phyloP scores from a whole-genome alignment of 1,140 invertebrate species.

The Drosophila kepulauana region DNA sequence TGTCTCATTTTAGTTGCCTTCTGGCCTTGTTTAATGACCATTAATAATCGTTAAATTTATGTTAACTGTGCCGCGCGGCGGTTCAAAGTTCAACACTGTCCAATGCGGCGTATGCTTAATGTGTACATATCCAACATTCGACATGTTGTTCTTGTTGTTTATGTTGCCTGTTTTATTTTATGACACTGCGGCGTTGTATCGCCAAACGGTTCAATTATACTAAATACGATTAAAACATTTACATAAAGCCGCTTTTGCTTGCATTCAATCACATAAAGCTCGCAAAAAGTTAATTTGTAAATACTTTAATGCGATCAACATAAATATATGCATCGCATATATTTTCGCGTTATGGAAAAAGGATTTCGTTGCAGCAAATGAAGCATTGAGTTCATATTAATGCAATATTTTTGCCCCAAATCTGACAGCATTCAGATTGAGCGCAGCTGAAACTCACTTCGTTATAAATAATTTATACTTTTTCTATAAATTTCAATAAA shows the following conservation, averaged over 20 bases:
- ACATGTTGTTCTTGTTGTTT: neutral
- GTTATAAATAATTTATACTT: no score
- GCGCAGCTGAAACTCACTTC: no score
- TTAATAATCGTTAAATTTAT: constrained; percentile 79
- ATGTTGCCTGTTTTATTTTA: constrained; percentile 4
- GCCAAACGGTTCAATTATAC: constrained; percentile 7
- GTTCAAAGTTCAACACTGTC: constrained; percentile 31
- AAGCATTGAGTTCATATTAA: no score
- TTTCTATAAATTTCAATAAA: no score
- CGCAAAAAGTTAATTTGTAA: constrained; percentile 8
- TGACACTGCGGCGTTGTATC: neutral
- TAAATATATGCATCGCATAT: neutral
- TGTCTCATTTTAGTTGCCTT: constrained; percentile 55
- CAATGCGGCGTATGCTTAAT: constrained; percentile 49
- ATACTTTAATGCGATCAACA: neutral
- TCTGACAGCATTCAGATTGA: no score
- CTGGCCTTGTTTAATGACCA: constrained; percentile 70
- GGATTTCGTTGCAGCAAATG: neutral
- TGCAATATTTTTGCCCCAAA: no score
- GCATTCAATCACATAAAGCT: neutral
- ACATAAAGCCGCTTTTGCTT: constrained; percentile 4
- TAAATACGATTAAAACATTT: constrained; percentile 23
- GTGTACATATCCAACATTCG: neutral
- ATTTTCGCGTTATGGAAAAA: neutral
- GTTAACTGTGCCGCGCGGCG: constrained; percentile 39